These are phyloP conservation scores for Hydraecia micacea DNA, from an alignment of 2,888 invertebrate genomes.

Conservation along the genomic window DNA sequence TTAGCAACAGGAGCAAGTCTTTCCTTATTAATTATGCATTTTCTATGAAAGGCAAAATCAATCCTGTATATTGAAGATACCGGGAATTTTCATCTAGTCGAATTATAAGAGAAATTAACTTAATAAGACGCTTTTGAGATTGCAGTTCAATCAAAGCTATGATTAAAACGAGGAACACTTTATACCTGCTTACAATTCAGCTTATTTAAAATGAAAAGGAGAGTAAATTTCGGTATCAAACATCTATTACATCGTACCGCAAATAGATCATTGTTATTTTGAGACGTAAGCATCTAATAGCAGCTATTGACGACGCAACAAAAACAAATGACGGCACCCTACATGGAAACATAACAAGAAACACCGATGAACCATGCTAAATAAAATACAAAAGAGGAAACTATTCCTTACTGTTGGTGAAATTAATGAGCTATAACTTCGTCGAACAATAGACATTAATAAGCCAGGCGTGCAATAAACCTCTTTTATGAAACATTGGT, in stretches of 20 bases:
- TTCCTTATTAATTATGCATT: not conserved
- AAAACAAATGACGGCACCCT: conserved; percentile 11
- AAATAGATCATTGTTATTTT: not conserved
- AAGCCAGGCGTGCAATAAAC: conserved; percentile 55
- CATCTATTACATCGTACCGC: conserved; percentile 7
- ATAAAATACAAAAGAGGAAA: conserved; percentile 44
- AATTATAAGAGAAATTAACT: not conserved
- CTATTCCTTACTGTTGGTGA: conserved; percentile 51
- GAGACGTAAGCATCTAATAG: not conserved
- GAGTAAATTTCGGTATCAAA: not conserved
- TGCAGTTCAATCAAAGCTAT: not conserved
- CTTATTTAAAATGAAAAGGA: not conserved
- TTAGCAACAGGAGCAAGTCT: not conserved
- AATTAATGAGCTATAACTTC: conserved; percentile 60
- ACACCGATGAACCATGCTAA: conserved; percentile 20
- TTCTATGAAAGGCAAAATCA: not conserved
- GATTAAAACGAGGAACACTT: not conserved
- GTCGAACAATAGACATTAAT: conserved; percentile 64
- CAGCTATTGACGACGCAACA: conserved; percentile 26
- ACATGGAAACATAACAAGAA: conserved; percentile 26
- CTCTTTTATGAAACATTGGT: conserved; percentile 58
- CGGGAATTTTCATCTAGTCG: not conserved
- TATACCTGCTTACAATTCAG: not conserved
- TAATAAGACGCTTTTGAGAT: not conserved
- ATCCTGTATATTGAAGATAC: not conserved